Base-by-base conservation (phyloP, 1,140 invertebrate species). In the Pseudomyrmex flavicornis region DNA sequence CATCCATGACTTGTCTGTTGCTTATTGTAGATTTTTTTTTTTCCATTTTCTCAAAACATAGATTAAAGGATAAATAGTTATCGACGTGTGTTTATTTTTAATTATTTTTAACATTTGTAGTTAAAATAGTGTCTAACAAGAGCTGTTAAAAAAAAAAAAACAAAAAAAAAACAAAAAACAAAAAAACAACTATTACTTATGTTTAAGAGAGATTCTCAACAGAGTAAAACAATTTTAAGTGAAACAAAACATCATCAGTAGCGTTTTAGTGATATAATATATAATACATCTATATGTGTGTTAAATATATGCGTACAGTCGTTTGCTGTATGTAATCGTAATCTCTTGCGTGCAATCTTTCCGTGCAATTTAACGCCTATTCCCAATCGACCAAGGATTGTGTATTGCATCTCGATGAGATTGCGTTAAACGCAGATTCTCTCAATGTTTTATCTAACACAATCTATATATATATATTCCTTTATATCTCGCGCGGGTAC, bases 391-490 rank as follows among this genome's bases (percentile, higher is more conserved):
- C 10, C 15, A 44, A 44, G 48, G 17, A 65, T 74, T 76, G 59
- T 13, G 20, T 20, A 56, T 61, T 20, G 73, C 44, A 76, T 54
- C 46, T 79, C 2, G 20, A 77, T 13, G 58, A 17, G 26, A 20
- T 48, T 13, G n/a, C 9, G n/a, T 80, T 59, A 61, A 79, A 59
- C 9, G 17, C 62, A 17, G 35, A 69, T 68, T 56, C 13, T 68
- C 13, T 52, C 50, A 52, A 68, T 56, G 56, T 80, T 72, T 80
- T 80, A 70, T 80, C 70, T 80, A 61, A 72, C 12, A 72, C 12
- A 35, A 76, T 26, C 20, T 48, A 62, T 62, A 76, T 35, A 26
- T 26, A 26, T 26, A 22, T 17, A 22, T 74, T 74, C n/a, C 72
- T 82, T 82, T 82, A 74, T 44, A 62, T 48, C 35, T 35, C 35